Base-by-base conservation (phyloP, 2,113 vertebrate species). In the Paradoxurus hermaphroditus region DNA sequence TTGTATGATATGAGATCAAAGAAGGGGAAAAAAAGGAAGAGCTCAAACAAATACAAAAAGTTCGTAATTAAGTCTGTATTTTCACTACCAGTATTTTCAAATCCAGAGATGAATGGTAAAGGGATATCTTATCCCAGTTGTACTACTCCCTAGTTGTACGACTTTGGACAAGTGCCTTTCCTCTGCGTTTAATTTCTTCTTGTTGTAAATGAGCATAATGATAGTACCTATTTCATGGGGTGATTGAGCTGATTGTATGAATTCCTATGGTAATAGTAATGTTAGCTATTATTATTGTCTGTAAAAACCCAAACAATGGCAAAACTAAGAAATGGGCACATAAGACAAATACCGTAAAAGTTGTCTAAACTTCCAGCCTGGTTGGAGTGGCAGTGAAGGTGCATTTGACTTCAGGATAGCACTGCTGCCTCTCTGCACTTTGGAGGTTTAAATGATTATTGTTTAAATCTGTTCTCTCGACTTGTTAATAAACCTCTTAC, bases 1-100 rank as follows among this genome's bases (percentile, higher is more conserved):
- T 90, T 83, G 85, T 8, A 31, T 78, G 84, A 70, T 70, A 88
- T 62, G 39, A 92, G 36, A 92, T 96, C 44, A 96, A 84, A 88
- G 59, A 56, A 4, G 14, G 19, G 23, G 46, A 34, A 73, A 79
- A 67, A 21, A 59, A 86, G 46, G 36, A 65, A 8, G 34, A 77
- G 13, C 49, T 87, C 34, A 77, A 75, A 92, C 12, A 92, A 81
- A 84, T n/a, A 31, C 19, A 78, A 68, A 91, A 87, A 59, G 10
- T 0, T 1, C 25, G 84, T 85, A 91, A 56, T 49, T 85, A 96
- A 67, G 12, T 88, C 49, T 65, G 11, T 14, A 34, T 18, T 49
- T 18, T 85, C 44, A 11, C 13, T n/a, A 14, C 49, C 16, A 72
- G 81, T 86, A 68, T 91, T 89, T 95, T 87, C 62, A 86, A 65